Evolutionary conservation across 2,113 vertebrate species (phyloP), one percentile per base, ranked within the genome.

Genomic region (Oryzias woworae): DNA sequence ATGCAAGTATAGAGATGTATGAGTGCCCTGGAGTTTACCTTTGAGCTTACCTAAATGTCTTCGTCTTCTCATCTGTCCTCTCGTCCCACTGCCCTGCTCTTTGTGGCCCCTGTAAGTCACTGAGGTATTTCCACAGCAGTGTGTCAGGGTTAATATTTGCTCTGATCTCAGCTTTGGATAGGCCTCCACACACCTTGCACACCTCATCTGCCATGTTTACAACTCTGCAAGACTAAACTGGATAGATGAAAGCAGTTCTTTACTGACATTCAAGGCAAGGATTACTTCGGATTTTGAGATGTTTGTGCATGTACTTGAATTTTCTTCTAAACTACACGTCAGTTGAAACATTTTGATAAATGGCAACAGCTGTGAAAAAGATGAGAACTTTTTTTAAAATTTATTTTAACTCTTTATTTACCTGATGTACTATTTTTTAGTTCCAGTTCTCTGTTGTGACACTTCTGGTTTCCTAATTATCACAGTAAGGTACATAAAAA

Each of bases 61-160:
- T 52, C 45, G 3, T 81, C 43, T 54, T 0, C 78, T 85, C 68
- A 51, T 73, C 77, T 81, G 79, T 81, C 77, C 81, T 75, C 82
- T 48, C 12, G 8, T 48, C 47, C 47, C 76, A 18, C 71, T 43
- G 59, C 56, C 65, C 62, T 60, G 58, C 59, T 71, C 66, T 54
- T 88, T 79, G 16, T 71, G 69, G 67, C 72, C 69, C 59, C 82
- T 77, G 75, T 77, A 80, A 88, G 75, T 73, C 76, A 62, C 73
- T 58, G 76, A 87, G 89, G 85, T 90, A 92, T 91, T 93, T 94
- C 84, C 89, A 91, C 92, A 93, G 87, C 71, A 77, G 69, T 68
- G 85, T 94, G 91, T 92, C 89, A 91, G 87, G 89, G 92, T 92
- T 92, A 94, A 92, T 94, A 91, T 94, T 95, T 92, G 88, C 90